phyloP scores from a whole-genome alignment of 2,797 vertebrate genomes.

The Sternotherus odoratus region DNA sequence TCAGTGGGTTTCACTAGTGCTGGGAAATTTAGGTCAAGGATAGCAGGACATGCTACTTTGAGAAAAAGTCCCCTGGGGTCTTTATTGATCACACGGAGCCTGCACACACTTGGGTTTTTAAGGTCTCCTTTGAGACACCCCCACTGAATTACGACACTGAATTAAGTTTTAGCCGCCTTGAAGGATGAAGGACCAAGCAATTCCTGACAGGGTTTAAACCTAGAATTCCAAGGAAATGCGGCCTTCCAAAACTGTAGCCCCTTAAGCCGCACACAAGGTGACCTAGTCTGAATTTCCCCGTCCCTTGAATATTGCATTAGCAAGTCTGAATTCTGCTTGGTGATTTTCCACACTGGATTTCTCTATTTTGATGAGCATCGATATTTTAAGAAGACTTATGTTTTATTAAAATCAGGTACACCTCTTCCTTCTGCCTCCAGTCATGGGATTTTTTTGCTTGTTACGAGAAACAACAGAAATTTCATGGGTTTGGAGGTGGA shows the following conservation, averaged over 20 bases:
- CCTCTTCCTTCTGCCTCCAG: conserved; percentile 45
- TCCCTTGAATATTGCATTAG: fast-evolving
- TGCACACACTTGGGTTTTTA: neutral
- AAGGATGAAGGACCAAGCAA: neutral
- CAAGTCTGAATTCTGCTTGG: fast-evolving
- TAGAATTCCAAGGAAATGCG: neutral
- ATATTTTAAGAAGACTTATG: neutral
- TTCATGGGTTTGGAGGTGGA: conserved; percentile 63
- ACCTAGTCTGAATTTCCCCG: neutral
- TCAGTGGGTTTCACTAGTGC: neutral
- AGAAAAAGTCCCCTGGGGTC: neutral
- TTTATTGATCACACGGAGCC: neutral
- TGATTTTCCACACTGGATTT: neutral
- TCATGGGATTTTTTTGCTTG: conserved; percentile 56
- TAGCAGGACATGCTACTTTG: neutral
- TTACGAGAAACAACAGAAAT: conserved; percentile 26
- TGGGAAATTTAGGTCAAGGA: conserved; percentile 59
- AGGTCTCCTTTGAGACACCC: neutral
- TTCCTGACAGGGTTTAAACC: fast-evolving
- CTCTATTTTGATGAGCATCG: neutral
- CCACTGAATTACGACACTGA: fast-evolving
- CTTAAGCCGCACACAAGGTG: fast-evolving
- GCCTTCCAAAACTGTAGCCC: neutral
- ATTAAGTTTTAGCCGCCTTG: neutral
- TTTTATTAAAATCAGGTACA: conserved; percentile 47